A percentile compares a stretch with the other conserved stretches of the same genome.
Evolutionary conservation across 1,140 invertebrate genomes (phyloP).

Genomic region (Drosophila erecta): DNA sequence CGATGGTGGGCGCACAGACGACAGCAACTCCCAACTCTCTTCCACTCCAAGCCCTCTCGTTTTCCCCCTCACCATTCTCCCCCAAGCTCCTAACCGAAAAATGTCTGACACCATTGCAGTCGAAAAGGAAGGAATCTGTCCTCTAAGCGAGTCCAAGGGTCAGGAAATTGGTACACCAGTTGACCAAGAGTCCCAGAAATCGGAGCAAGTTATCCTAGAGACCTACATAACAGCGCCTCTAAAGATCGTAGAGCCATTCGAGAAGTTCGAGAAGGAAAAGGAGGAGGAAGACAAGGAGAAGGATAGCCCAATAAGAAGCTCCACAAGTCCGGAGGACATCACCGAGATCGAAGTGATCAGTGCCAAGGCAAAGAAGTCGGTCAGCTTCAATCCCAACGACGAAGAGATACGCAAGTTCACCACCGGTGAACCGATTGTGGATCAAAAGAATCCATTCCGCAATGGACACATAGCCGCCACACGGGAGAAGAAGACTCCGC

Average conservation of each 20-base stretch:
- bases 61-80: slow-evolving; percentile 17
- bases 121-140: slow-evolving; percentile 20
- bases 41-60: slow-evolving; percentile 64
- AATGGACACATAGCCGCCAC: slow-evolving; percentile 33
- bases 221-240: slow-evolving; percentile 38
- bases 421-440: slow-evolving; percentile 75
- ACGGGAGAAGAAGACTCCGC: slow-evolving; percentile 61
- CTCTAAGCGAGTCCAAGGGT: slow-evolving; percentile 24
- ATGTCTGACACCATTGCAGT: slow-evolving; percentile 60
- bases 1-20: slow-evolving; percentile 63
- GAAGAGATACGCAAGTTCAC: slow-evolving; percentile 79
- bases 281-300: slow-evolving; percentile 1
- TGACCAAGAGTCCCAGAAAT: not conserved
- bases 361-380: slow-evolving; percentile 67
- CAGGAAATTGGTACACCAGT: slow-evolving; percentile 6
- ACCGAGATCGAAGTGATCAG: not conserved
- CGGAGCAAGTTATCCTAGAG: not conserved
- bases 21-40: slow-evolving; percentile 49
- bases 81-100: slow-evolving; percentile 25
- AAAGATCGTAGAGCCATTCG: slow-evolving; percentile 57
- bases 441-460: slow-evolving; percentile 82
- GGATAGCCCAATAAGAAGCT: not conserved
- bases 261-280: not conserved
- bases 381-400: slow-evolving; percentile 78
- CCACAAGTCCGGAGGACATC: not conserved